Evolutionary conservation across 2,888 invertebrate genomes (phyloP), one percentile per base, ranked within the genome.

Genomic region (Steromphala cineraria): DNA sequence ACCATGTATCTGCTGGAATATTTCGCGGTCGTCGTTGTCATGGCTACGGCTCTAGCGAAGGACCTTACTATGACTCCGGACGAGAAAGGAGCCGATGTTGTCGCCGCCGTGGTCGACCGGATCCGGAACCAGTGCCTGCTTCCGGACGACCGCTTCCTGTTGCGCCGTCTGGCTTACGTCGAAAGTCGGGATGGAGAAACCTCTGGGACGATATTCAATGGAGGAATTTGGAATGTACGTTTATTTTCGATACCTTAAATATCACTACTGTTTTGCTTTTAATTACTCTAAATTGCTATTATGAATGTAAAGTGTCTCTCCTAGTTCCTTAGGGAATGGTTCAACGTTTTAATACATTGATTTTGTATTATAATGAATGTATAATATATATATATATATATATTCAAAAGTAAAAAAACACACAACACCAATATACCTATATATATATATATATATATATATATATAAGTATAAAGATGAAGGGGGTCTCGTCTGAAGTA

Each of bases 141-240:
- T 55, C 52, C 82, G 15, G 75, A 84, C 15, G 86, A 86, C 78
- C 81, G 83, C 0, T 53, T 82, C 2, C 83, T 86, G 21, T 71
- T 86, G 10, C 67, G 86, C 53, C 80, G 86, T 10, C 67, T 86
- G 67, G 86, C 86, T 28, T 83, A 78, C 53, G 86, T 84, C 17
- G 81, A 86, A 74, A 80, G 81, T 7, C 74, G 77, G n/a, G 83
- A 86, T 76, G 86, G 86, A 0, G 53, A 53, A 10, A 80, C 80
- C 53, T 53, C 55, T 7, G 46, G 24, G 0, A 79, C 82, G 8
- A 87, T 82, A 0, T 88, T 87, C 77, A 55, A 88, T 62, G 90
- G 90, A 1, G 90, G 90, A 2, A 90, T 90, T 36, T 90, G 90
- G 90, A 88, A 90, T 82, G 89, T 90, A 81, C 80, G 86, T 75